Conservation (phyloP, 2,888 invertebrate genomes). For the Rambutsinella grinnellia region DNA sequence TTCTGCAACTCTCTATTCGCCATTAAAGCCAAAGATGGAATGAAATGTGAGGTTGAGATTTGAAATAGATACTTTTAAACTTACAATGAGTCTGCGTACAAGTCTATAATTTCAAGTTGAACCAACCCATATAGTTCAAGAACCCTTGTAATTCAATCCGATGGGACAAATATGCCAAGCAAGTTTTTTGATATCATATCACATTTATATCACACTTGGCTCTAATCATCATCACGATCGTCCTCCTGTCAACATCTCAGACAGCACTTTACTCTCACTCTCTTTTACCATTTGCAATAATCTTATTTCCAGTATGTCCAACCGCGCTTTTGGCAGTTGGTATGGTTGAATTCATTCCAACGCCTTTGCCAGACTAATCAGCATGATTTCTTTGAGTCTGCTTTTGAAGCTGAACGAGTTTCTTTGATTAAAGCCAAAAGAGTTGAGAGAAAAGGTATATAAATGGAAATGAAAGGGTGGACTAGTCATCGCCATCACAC, state of each 20-base stretch:
- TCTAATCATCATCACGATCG: background rate
- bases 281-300: background rate
- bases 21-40: too few relatives aligned
- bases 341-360: background rate
- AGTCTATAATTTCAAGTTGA: too few relatives aligned
- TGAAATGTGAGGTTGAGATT: too few relatives aligned
- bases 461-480: background rate
- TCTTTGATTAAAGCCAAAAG: background rate
- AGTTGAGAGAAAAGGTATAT: too few relatives aligned
- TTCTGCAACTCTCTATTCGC: too few relatives aligned
- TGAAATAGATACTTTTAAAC: too few relatives aligned
- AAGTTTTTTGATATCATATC: background rate
- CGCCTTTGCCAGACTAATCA: background rate
- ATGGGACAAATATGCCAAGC: background rate
- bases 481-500: background rate
- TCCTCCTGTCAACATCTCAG: background rate
- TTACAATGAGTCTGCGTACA: too few relatives aligned
- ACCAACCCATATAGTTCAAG: too few relatives aligned
- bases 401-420: background rate
- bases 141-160: too few relatives aligned
- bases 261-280: background rate
- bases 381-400: background rate
- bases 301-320: background rate
- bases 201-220: background rate
- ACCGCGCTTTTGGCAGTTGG: background rate